Evolutionary conservation across 1,140 invertebrate genomes (phyloP), one percentile per base, ranked within the genome.

Genomic region (Maconellicoccus hirsutus): DNA sequence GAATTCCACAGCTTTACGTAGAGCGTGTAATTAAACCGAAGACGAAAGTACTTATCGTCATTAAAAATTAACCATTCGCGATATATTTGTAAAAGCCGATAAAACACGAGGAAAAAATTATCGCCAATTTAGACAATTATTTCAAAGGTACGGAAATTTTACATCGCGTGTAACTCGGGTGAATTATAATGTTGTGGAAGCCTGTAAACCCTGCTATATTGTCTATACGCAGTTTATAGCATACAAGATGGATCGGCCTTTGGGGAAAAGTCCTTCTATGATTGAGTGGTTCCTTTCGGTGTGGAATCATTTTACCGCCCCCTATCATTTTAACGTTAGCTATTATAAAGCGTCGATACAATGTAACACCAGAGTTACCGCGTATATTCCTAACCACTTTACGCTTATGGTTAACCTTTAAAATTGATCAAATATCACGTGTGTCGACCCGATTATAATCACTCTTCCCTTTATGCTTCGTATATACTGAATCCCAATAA

Each of bases 291-390:
- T 66, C 19, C 61, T 66, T 66, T 19, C 16, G 61, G 8, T 14
- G 61, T 19, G 10, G 61, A 66, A 66, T 66, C 61, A 26, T 66
- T 66, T 66, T 66, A 26, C 61, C 61, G 10, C 19, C 61, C 25
- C 61, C n/a, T 52, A 52, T 52, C 42, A 19, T 52, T 26, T 66
- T 66, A 23, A 66, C 61, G 22, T 66, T 66, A 25, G 61, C 42
- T 66, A 66, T 66, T 66, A 66, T 66, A 66, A 66, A 66, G 61
- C 61, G 22, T 66, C 61, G 61, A 66, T 66, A 66, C 61, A 25
- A 66, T 66, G 25, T 66, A 23, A 66, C 25, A 66, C 22, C 22
- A 26, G 14, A 8, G 25, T 66, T 16, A 25, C 7, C 61, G 16
- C 25, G 61, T 66, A 66, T 66, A 23, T 25, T 66, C 61, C 6